Evolutionary conservation across 1,140 invertebrate species (phyloP), one percentile per base, ranked within the genome.

Genomic region (Drosophila tani): DNA sequence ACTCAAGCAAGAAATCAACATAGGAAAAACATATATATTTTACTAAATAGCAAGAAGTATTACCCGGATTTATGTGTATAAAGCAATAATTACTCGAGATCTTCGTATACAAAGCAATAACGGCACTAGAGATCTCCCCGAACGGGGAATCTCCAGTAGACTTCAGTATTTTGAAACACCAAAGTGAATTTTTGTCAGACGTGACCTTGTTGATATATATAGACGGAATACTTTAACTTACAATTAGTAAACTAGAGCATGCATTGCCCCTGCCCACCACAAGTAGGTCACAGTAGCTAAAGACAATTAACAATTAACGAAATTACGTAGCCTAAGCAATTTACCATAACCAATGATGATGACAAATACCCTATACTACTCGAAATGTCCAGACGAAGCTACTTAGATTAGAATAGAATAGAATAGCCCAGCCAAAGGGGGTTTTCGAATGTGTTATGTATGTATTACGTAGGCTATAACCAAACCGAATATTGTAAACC

Each of bases 331-430:
- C n/a, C 38, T 79, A 85, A 84, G 71, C 19, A 59, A 59, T 21
- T 43, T 50, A 68, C 38, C n/a, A 40, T 19, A 35, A 43, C 43
- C 56, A 45, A 32, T 19, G 29, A 73, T 32, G 24, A 41, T 40
- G 77, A 78, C 21, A 24, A 24, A 24, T 24, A 24, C 21, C 2
- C 21, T 24, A 58, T 55, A 64, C 64, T 15, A 55, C 51, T 55
- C 51, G 8, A 55, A 84, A 75, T 88, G 81, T 87, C 84, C 85
- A 87, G 84, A 88, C 77, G 64, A 84, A 56, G 51, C 81, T 87
- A 87, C 84, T 88, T 87, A 82, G 83, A 62, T 49, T 81, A 24
- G 21, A 24, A 24, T 24, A 24, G 84, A 27, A 38, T 75, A 75
- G 73, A 47, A 46, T 73, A 59, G 73, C 60, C 45, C 59, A 71